These are phyloP conservation scores for Lepetodrilus schrolli DNA, from an alignment of 2,888 invertebrate genomes.

Conservation along the genomic window DNA sequence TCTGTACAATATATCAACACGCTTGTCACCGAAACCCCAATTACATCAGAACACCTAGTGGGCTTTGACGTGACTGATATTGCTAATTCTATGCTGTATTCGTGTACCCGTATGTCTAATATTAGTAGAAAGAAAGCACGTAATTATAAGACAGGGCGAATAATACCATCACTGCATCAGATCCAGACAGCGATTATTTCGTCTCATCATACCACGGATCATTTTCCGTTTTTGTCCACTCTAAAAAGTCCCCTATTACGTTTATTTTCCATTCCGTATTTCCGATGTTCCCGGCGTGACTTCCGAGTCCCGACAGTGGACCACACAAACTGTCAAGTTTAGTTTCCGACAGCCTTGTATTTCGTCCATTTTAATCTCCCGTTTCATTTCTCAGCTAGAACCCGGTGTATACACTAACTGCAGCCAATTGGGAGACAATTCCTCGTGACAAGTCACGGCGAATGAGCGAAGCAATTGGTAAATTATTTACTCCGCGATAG, in stretches of 20 bases:
- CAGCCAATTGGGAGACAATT: neutral
- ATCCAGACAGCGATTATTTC: neutral
- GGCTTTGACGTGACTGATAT: neutral
- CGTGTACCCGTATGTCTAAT: neutral
- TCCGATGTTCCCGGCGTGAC: conserved; percentile 17
- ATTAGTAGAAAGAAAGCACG: neutral
- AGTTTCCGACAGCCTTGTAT: neutral
- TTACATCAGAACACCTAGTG: neutral
- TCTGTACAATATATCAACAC: neutral
- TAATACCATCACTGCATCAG: neutral
- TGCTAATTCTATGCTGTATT: too few relatives aligned
- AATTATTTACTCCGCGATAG: neutral
- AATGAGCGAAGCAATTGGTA: neutral
- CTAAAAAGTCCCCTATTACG: conserved; percentile 5
- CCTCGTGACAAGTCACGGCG: conserved; percentile 4
- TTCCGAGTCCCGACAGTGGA: conserved; percentile 20
- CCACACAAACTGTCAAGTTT: conserved; percentile 11
- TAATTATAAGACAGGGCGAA: conserved; percentile 1
- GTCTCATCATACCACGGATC: neutral
- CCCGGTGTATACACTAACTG: neutral
- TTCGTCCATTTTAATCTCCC: conserved; percentile 3
- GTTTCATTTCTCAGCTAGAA: neutral
- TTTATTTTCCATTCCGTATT: conserved; percentile 20
- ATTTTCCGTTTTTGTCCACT: conserved; percentile 17
- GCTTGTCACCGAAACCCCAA: neutral